Conservation (phyloP, 2,888 invertebrate species). For the Diloba caeruleocephala region DNA sequence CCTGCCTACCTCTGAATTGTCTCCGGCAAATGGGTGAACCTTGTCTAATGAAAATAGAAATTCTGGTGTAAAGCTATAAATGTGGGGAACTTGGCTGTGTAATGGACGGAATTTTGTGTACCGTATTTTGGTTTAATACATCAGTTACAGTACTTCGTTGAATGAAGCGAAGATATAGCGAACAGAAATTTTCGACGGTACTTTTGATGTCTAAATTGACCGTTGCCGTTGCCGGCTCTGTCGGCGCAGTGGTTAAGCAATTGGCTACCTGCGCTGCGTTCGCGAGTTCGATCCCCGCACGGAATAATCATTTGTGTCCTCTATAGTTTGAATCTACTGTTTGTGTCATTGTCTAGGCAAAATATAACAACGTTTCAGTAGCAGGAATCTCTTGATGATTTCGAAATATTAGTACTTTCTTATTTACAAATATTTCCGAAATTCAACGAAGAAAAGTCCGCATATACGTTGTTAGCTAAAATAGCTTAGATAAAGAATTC, state of each 20-base stretch:
- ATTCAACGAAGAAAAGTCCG: slow-evolving; percentile 39
- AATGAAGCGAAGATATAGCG: too few species aligned
- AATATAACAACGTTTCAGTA: too few species aligned
- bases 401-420: slow-evolving; percentile 9
- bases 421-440: slow-evolving; percentile 21
- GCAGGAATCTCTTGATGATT: too few species aligned
- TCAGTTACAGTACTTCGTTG: slow-evolving; percentile 1
- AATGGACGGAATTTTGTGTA: slow-evolving; percentile 31
- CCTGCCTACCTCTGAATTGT: slow-evolving; percentile 60
- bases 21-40: slow-evolving; percentile 53
- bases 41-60: slow-evolving; percentile 58
- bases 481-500: slow-evolving; percentile 53
- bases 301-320: too few species aligned
- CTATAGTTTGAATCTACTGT: too few species aligned
- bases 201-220: too few species aligned
- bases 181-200: too few species aligned
- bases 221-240: too few species aligned
- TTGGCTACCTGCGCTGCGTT: too few species aligned
- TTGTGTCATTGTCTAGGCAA: too few species aligned
- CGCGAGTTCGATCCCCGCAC: too few species aligned
- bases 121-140: slow-evolving; percentile 32
- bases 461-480: slow-evolving; percentile 31
- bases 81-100: slow-evolving; percentile 33
- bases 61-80: slow-evolving; percentile 45
- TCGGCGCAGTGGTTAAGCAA: too few species aligned